phyloP scores from a whole-genome alignment of 2,888 invertebrate genomes.

The Punctoribates punctum region DNA sequence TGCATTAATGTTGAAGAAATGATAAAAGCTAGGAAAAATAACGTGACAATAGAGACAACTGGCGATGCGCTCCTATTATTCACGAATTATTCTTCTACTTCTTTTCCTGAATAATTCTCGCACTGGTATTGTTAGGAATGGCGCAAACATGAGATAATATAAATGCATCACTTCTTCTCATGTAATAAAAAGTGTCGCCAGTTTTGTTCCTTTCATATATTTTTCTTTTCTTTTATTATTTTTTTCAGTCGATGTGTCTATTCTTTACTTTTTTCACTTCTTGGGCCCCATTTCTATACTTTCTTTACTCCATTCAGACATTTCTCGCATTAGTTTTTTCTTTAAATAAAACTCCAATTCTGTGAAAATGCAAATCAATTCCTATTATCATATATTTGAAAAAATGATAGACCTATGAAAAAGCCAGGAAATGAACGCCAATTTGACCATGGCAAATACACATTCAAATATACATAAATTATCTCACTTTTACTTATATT shows the following conservation, averaged over 20 bases:
- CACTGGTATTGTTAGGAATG: conserved; percentile 23
- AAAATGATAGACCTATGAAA: background rate
- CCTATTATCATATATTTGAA: conserved; percentile 21
- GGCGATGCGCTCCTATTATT: conserved; percentile 30
- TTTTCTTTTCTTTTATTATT: background rate
- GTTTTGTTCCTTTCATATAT: conserved; percentile 8
- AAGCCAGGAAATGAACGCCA: conserved; percentile 6
- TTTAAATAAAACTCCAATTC: conserved; percentile 17
- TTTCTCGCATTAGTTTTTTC: background rate
- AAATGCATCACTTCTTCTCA: conserved; percentile 33
- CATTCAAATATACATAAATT: no score
- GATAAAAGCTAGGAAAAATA: conserved; percentile 6
- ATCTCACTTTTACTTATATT: no score
- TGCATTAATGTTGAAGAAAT: conserved; percentile 22
- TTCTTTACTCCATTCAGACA: conserved; percentile 18
- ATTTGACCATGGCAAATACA: background rate
- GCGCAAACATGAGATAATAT: conserved; percentile 37
- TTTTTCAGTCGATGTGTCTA: background rate
- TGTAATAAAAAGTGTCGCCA: conserved; percentile 30
- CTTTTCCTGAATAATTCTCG: conserved; percentile 24
- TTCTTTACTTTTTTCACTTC: background rate
- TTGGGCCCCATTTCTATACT: conserved; percentile 8
- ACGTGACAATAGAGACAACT: conserved; percentile 36
- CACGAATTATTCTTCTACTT: conserved; percentile 31
- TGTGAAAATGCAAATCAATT: conserved; percentile 33